Evolutionary conservation across 2,888 invertebrate species (phyloP), one percentile per base, ranked within the genome.

Genomic region (Drosophila ezoana): DNA sequence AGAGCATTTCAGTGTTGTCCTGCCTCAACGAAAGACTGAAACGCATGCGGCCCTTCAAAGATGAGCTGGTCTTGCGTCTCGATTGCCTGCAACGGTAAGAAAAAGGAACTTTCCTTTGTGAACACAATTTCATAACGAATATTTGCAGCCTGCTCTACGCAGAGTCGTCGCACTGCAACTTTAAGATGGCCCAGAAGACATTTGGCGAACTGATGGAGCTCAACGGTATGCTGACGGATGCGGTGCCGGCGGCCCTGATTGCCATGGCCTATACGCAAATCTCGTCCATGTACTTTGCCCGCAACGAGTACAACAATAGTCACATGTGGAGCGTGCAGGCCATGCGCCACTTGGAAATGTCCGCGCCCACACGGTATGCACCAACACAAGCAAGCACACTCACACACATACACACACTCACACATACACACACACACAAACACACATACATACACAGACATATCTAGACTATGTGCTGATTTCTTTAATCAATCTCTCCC

Each of bases 21-120:
- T 93, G 94, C 10, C 96, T 96, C 82, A 94, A 95, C 69, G 93
- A 94, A 72, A 91, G 96, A 56, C 95, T 96, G 90, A 92, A 93
- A 67, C 90, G 91, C 9, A 93, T 94, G 76, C 93, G 93, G 18
- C 93, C 93, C 79, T 93, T 93, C 60, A 93, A 93, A 0, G 92
- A 94, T 70, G 93, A 94, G 82, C 94, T 95, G 91, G 93, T 95
- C 64, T 94, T 95, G 89, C 95, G 95, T 41, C 93, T 98, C 62
- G 96, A 98, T 89, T 97, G 97, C 91, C 96, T 96, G 90, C 96
- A 97, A 92, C 96, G 96, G 97, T 97, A 93, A 35, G 56, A 20
- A 18, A 18, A 13, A 11, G 10, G 2, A 13, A 3, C 18, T 18
- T 14, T 14, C 11, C 16, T 13, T 35, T 10, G 28, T 28, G 28